Evolutionary conservation across 1,140 invertebrate genomes (phyloP), one percentile per base, ranked within the genome.

Genomic region (Sitobion miscanthi): DNA sequence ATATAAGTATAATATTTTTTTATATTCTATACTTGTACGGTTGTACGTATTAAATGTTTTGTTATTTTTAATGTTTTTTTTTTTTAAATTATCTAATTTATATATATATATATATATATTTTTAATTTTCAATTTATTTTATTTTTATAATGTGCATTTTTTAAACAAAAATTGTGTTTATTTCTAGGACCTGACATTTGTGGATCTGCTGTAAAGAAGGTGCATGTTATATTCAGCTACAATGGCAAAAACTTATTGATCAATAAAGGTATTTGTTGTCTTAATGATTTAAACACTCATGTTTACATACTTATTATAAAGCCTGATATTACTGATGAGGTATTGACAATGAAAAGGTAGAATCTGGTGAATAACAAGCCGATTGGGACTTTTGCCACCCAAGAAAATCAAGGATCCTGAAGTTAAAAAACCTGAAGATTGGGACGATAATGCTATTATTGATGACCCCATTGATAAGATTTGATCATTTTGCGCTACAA

Each of bases 141-240:
- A 35, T 8, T 45, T 52, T 2, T 52, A 52, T 52, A 17, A 52
- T 52, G 17, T 45, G 42, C 9, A 82, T 82, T 35, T 21, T 83
- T 83, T 20, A 6, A 38, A 38, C 20, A 86, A 47, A 35, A 83
- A 57, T 54, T 54, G 52, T 93, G 2, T 88, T 90, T 90, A 93
- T 62, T 95, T 94, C 30, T 94, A 97, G 96, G 99, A 45, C 99
- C 99, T 94, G 99, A 99, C 95, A 99, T 99, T 95, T 99, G 99
- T 95, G 99, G 99, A 93, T 98, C 98, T 93, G 98, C 98, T 94
- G 99, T 98, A 52, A 99, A 99, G 95, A 99, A 99, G 96, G 99
- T 99, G n/a, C 99, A 99, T 95, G 99, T 99, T 5, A 99, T 99
- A 96, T 98, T 99, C 95, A 99, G 97, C 95, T 99, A 99, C 96